Conservation (phyloP, 2,888 invertebrate genomes). For the Sinhomidia bicolor region DNA sequence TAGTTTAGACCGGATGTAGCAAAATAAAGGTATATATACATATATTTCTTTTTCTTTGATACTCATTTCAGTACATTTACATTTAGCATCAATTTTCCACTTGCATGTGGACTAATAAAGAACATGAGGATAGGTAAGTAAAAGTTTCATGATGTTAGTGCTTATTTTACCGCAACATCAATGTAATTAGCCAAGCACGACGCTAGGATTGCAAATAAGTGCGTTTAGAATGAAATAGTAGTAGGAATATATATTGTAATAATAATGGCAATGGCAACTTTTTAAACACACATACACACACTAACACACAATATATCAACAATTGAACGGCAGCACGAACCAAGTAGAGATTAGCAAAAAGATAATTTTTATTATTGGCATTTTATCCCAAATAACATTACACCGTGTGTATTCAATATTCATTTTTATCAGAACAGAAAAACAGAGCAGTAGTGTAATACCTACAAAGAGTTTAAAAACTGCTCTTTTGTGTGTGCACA, state of each 20-base stretch:
- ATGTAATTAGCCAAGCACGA: conserved; percentile 59
- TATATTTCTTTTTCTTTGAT: background rate
- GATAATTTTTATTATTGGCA: conserved; percentile 37
- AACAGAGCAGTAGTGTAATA: conserved; percentile 21
- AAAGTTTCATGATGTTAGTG: conserved; percentile 14
- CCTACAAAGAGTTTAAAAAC: background rate
- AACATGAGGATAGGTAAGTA: background rate
- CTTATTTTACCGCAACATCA: conserved; percentile 46
- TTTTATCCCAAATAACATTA: conserved; percentile 39
- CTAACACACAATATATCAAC: no score
- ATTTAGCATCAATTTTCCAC: conserved; percentile 47
- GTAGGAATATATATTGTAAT: background rate
- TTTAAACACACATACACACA: background rate
- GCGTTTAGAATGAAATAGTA: background rate
- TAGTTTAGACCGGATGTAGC: conserved; percentile 52
- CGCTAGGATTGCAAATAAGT: background rate
- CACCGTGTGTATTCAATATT: conserved; percentile 13
- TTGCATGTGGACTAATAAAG: background rate
- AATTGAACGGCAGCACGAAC: conserved; percentile 4
- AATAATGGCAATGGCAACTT: background rate
- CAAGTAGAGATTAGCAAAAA: background rate
- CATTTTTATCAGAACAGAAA: conserved; percentile 29
- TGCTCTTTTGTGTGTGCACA: background rate
- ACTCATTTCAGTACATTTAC: background rate
- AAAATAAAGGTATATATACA: conserved; percentile 4